Conservation (phyloP, 2,888 invertebrate species). For the Pseudococcus viburni region DNA sequence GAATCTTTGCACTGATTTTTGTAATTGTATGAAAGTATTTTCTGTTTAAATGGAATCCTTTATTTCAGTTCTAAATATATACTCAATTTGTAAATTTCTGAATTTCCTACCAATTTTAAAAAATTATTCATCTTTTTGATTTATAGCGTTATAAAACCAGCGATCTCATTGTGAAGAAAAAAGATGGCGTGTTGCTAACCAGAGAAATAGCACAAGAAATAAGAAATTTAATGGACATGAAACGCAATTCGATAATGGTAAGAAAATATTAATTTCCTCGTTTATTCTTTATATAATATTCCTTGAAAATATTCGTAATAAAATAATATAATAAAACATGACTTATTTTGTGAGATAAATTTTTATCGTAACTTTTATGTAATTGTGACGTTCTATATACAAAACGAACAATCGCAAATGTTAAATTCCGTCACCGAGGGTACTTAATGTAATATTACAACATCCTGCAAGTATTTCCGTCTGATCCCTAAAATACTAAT, state of each 20-base stretch:
- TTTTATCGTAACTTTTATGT: neutral
- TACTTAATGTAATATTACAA: neutral
- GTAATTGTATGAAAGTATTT: too few species aligned
- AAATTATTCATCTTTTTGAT: neutral
- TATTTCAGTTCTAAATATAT: too few species aligned
- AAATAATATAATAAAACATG: neutral
- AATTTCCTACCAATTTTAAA: neutral
- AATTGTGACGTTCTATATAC: neutral
- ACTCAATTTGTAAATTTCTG: too few species aligned
- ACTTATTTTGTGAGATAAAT: neutral
- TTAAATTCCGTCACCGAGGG: neutral
- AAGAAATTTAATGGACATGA: conserved; percentile 94
- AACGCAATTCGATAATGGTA: conserved; percentile 92
- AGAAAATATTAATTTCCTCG: conserved; percentile 71
- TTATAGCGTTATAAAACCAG: conserved; percentile 84
- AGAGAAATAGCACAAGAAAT: conserved; percentile 91
- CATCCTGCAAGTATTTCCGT: conserved; percentile 1
- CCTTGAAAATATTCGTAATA: neutral
- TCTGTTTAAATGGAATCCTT: too few species aligned
- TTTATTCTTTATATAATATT: too few species aligned
- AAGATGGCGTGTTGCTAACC: conserved; percentile 88
- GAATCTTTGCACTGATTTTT: too few species aligned
- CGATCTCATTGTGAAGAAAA: conserved; percentile 83
- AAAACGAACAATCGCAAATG: neutral
- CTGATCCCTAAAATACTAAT: neutral